These are phyloP conservation scores for Hypothenemus hampei DNA, from an alignment of 1,140 invertebrate species.

Conservation along the genomic window DNA sequence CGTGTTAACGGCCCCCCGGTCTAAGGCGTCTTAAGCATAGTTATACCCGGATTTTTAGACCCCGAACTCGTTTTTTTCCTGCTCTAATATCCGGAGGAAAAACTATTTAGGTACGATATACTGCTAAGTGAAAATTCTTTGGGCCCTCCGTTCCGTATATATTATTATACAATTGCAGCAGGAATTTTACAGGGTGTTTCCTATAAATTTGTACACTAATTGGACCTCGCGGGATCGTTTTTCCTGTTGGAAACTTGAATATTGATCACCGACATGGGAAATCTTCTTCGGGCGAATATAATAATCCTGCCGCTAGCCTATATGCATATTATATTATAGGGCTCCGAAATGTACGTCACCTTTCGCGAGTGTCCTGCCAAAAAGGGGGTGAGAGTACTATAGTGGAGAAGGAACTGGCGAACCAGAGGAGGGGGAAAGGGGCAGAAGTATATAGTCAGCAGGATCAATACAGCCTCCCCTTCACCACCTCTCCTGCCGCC, in stretches of 20 bases:
- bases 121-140: conserved; percentile 21
- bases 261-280: conserved; percentile 11
- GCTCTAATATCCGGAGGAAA: conserved; percentile 5
- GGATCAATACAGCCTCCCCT: conserved; percentile 41
- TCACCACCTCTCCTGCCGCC: conserved; percentile 22
- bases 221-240: conserved; percentile 21
- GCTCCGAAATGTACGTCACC: conserved; percentile 23
- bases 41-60: conserved; percentile 21
- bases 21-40: conserved; percentile 22
- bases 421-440: conserved; percentile 21
- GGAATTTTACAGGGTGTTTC: too few species aligned
- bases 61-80: conserved; percentile 2
- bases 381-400: conserved; percentile 3
- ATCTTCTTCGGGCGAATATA: not conserved
- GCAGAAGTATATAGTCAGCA: conserved; percentile 26
- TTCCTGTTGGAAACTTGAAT: conserved; percentile 17
- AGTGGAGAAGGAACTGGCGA: not conserved
- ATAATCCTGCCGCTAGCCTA: conserved; percentile 9
- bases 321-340: conserved; percentile 23
- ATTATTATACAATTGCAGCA: too few species aligned
- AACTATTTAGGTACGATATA: conserved; percentile 23
- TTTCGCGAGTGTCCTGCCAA: conserved; percentile 25
- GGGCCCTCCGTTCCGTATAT: too few species aligned
- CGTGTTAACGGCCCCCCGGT: conserved; percentile 22
- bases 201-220: conserved; percentile 26